These are phyloP conservation scores for Pediacus dermestoides DNA, from an alignment of 2,888 invertebrate species.

Conservation along the genomic window DNA sequence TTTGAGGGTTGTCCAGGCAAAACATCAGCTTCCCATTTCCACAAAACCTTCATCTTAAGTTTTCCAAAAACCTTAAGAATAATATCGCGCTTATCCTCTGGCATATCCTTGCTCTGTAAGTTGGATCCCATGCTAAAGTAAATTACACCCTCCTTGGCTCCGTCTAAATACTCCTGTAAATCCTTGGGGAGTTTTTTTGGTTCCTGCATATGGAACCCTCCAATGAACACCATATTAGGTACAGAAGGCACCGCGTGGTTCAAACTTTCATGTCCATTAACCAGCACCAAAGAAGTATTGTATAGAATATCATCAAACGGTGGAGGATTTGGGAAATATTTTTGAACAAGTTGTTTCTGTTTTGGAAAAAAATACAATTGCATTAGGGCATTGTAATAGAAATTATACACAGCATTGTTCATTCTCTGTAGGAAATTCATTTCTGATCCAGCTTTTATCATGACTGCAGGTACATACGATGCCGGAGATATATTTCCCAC, in stretches of 20 bases:
- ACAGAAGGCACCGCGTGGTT: slow-evolving; percentile 51
- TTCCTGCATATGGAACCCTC: slow-evolving; percentile 51
- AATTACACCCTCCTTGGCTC: slow-evolving; percentile 44
- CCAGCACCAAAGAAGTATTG: slow-evolving; percentile 36
- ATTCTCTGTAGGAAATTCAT: slow-evolving; percentile 22
- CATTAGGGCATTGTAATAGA: slow-evolving; percentile 18
- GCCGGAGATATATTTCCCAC: slow-evolving; percentile 52
- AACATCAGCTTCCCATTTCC: slow-evolving; percentile 65
- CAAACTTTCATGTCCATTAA: slow-evolving; percentile 52
- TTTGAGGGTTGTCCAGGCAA: slow-evolving; percentile 56
- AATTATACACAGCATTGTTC: slow-evolving; percentile 35
- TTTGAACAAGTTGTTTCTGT: slow-evolving; percentile 28
- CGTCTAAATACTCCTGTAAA: slow-evolving; percentile 28
- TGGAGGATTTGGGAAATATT: slow-evolving; percentile 28
- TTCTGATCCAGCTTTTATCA: slow-evolving; percentile 31
- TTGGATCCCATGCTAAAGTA: slow-evolving; percentile 62
- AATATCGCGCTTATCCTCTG: slow-evolving; percentile 50
- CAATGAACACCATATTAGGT: slow-evolving; percentile 57
- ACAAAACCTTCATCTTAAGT: slow-evolving; percentile 61
- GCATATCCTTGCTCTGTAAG: slow-evolving; percentile 54
- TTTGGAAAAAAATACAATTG: slow-evolving; percentile 24
- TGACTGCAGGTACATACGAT: slow-evolving; percentile 53
- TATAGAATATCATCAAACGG: slow-evolving; percentile 28
- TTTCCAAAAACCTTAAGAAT: slow-evolving; percentile 57
- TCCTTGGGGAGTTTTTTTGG: slow-evolving; percentile 32